phyloP scores from a whole-genome alignment of 2,888 invertebrate genomes.

The Pristionchus japonicus region DNA sequence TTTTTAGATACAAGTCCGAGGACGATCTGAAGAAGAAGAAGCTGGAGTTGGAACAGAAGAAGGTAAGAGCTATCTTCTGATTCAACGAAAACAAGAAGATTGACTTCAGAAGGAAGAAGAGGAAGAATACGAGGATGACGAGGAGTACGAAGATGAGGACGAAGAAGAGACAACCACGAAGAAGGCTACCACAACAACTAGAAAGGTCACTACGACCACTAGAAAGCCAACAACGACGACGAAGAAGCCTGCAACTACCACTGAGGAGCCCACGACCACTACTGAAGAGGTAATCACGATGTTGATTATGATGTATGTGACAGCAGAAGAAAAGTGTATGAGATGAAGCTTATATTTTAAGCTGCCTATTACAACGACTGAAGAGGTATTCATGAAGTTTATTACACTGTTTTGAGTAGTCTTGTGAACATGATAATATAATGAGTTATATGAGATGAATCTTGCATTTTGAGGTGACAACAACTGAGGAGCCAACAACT shows the following conservation, averaged over 20 bases:
- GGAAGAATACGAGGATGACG: constrained; percentile 26
- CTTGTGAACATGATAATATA: no score
- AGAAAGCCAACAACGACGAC: background rate
- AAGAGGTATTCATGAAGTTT: no score
- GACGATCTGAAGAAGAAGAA: constrained; percentile 28
- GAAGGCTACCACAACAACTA: background rate
- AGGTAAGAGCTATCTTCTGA: background rate
- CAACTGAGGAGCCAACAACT: background rate
- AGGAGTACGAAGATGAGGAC: constrained; percentile 46
- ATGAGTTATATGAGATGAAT: no score
- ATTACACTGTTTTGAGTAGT: no score
- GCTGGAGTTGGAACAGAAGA: background rate
- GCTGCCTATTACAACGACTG: no score
- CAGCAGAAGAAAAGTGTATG: no score
- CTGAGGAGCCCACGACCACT: no score
- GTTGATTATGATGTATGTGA: no score
- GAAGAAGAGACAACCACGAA: constrained; percentile 46
- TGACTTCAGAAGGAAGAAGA: background rate
- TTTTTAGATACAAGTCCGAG: constrained; percentile 15
- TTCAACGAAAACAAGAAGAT: background rate
- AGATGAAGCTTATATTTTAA: no score
- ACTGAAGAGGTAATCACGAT: no score
- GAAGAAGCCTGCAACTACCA: constrained; percentile 1
- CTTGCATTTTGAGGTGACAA: background rate
- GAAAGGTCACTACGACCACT: constrained; percentile 6